A percentile compares a stretch with the other conserved stretches of the same genome.
phyloP scores from a whole-genome alignment of 2,888 invertebrate genomes.

The Holacanthella duospinosa region DNA sequence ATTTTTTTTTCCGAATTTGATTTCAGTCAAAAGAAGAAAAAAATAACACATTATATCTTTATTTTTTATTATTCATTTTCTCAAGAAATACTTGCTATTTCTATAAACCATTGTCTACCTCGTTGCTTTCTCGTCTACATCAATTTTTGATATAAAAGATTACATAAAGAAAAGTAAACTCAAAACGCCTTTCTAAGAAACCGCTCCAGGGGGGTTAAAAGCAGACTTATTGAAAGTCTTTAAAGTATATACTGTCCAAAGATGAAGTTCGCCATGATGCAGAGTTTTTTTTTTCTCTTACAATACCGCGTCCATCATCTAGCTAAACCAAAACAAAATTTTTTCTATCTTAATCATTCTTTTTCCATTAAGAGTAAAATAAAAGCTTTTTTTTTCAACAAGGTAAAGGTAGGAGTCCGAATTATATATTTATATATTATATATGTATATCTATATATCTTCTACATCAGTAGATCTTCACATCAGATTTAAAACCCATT shows the following conservation, averaged over 20 bases:
- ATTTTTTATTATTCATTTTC: too few species aligned
- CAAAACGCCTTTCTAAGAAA: background rate
- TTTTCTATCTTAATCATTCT: background rate
- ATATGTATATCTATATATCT: background rate
- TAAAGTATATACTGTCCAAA: constrained; percentile 23
- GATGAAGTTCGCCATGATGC: constrained; percentile 28
- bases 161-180: background rate
- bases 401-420: background rate
- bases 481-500: background rate
- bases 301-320: too few species aligned
- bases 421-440: too few species aligned
- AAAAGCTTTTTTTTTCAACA: background rate
- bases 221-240: constrained; percentile 33
- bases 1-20: too few species aligned
- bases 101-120: too few species aligned
- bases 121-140: too few species aligned
- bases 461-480: background rate
- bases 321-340: too few species aligned
- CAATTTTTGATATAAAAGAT: background rate
- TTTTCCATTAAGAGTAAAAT: background rate
- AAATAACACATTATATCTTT: too few species aligned
- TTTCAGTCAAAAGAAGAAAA: too few species aligned
- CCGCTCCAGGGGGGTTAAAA: constrained; percentile 20
- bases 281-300: constrained; percentile 17
- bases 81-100: too few species aligned